Evolutionary conservation across 2,113 vertebrate species (phyloP).

Genomic region (Nothobranchius kuhntae): DNA sequence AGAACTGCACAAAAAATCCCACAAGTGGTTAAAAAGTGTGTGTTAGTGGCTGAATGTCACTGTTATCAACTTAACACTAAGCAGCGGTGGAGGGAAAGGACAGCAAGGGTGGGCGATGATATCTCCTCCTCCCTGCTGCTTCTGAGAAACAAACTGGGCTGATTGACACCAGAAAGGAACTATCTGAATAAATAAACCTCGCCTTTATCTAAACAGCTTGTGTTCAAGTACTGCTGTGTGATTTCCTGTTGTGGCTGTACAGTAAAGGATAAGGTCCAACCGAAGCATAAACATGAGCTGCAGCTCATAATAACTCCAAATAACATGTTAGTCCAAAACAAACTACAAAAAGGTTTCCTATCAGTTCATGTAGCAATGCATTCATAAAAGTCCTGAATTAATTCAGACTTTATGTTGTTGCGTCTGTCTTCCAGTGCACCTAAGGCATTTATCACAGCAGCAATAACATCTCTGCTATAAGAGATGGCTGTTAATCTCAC

Average conservation of each 20-base stretch:
- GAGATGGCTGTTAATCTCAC: neutral
- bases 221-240: neutral
- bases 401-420: neutral
- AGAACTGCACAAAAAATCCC: constrained; percentile 21
- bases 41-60: constrained; percentile 26
- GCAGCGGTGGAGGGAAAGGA: constrained; percentile 31
- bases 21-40: constrained; percentile 31
- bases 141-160: neutral
- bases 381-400: neutral
- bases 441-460: neutral
- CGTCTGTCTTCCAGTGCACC: too few species aligned
- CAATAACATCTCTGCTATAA: neutral
- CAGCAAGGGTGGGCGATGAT: neutral
- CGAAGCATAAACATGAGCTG: too few species aligned
- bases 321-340: too few species aligned
- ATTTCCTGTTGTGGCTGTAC: constrained; percentile 10
- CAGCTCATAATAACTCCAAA: too few species aligned
- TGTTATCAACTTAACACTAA: constrained; percentile 38
- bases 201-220: constrained; percentile 9
- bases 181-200: constrained; percentile 4
- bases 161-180: constrained; percentile 8
- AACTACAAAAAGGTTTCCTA: neutral
- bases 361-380: neutral
- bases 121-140: constrained; percentile 5
- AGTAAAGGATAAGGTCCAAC: neutral